Evolutionary conservation across 1,140 invertebrate genomes (phyloP).

Genomic region (Hylyphantes graminicola): DNA sequence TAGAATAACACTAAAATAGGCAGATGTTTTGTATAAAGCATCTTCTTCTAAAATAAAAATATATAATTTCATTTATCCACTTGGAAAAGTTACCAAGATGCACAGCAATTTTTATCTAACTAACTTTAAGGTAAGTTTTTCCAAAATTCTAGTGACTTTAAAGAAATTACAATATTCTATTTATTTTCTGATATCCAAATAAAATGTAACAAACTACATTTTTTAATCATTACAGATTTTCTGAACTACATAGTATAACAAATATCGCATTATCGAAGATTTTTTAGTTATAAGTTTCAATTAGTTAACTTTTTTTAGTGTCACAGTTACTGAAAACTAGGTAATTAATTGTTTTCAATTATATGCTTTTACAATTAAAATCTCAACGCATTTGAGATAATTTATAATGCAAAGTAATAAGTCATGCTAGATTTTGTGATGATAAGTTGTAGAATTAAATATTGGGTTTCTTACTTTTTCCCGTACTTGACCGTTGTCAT

Average conservation of each 20-base stretch:
- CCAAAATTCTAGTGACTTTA: too few relatives aligned
- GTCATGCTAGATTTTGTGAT: not conserved
- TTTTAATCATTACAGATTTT: too few relatives aligned
- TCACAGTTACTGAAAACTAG: not conserved
- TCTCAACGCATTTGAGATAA: not conserved
- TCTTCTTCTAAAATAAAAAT: not conserved
- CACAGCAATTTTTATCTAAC: not conserved
- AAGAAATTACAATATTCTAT: too few relatives aligned
- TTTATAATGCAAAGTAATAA: not conserved
- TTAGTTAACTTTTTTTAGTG: too few relatives aligned
- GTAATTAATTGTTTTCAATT: not conserved
- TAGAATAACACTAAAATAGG: not conserved
- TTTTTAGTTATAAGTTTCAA: too few relatives aligned
- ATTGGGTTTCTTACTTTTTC: not conserved
- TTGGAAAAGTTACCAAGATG: not conserved
- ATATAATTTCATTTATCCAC: not conserved
- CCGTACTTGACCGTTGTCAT: not conserved
- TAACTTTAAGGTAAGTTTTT: too few relatives aligned
- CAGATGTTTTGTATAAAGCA: not conserved
- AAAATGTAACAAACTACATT: too few relatives aligned
- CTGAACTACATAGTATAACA: too few relatives aligned
- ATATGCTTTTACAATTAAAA: not conserved
- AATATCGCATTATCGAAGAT: too few relatives aligned
- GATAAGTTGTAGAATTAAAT: not conserved
- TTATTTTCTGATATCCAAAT: too few relatives aligned